Percentiles rank a stretch among this genome's conserved stretches.
These are phyloP conservation scores for Pseudochaenichthys georgianus DNA, from an alignment of 2,797 vertebrate genomes.

Conservation along the genomic window DNA sequence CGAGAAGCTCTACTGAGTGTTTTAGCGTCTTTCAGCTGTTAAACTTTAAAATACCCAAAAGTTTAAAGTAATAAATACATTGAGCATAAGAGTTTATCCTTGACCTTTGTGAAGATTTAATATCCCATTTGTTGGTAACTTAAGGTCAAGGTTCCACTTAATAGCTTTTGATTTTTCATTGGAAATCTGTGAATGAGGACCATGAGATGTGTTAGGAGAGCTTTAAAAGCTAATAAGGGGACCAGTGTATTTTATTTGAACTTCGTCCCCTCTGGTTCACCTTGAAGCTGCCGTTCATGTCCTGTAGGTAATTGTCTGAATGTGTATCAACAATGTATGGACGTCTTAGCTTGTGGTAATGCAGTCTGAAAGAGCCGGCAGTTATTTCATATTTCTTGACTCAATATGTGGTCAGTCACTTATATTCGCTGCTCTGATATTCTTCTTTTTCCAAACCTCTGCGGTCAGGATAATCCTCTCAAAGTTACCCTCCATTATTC, in stretches of 20 bases:
- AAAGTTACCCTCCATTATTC: conserved; percentile 56
- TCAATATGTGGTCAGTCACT: conserved; percentile 14
- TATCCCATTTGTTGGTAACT: background rate
- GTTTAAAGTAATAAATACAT: background rate
- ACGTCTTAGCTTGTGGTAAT: conserved; percentile 5
- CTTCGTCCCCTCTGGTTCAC: background rate
- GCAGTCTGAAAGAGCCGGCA: conserved; percentile 5
- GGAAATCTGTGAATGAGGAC: background rate
- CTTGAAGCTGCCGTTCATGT: conserved; percentile 8
- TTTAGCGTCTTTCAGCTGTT: background rate
- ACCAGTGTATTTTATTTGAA: background rate
- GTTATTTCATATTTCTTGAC: conserved; percentile 2
- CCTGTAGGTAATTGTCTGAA: background rate
- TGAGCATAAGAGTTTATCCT: background rate
- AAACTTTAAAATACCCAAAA: background rate
- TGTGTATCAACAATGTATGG: background rate
- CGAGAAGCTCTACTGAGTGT: background rate
- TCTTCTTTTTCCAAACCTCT: conserved; percentile 56
- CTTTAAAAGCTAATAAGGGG: background rate
- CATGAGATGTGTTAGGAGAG: background rate
- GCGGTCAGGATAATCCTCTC: conserved; percentile 63
- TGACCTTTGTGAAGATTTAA: background rate
- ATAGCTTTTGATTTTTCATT: background rate
- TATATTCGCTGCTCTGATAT: conserved; percentile 30
- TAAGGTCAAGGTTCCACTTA: background rate